Conservation (phyloP, 2,797 vertebrate genomes). For the Eremophila alpestris region DNA sequence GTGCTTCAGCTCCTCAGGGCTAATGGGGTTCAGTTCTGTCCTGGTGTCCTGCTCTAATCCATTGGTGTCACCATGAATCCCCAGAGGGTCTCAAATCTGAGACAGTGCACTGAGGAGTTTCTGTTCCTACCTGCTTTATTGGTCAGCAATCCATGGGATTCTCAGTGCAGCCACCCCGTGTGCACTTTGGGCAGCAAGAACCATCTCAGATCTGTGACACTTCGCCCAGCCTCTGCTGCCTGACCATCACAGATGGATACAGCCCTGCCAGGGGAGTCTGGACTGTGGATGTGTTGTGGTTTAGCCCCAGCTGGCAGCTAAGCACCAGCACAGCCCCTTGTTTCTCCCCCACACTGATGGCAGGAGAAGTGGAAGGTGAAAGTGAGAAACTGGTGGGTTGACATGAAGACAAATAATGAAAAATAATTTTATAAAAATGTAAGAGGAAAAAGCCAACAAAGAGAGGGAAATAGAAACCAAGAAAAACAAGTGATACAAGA, state of each 20-base stretch:
- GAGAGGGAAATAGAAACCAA: not conserved
- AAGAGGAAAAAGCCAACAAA: not conserved
- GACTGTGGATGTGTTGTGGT: not conserved
- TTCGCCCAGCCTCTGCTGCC: not conserved
- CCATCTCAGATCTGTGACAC: not conserved
- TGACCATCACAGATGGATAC: not conserved
- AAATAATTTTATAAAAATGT: rapidly evolving
- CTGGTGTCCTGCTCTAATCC: not conserved
- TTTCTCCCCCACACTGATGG: not conserved
- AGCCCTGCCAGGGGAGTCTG: not conserved
- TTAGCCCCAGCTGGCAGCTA: not conserved
- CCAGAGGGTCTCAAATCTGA: not conserved
- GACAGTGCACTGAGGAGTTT: not conserved
- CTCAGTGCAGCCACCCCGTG: not conserved
- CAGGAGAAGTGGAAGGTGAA: not conserved
- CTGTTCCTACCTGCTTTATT: not conserved
- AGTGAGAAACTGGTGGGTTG: not conserved
- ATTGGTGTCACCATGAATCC: not conserved
- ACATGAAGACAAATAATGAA: not conserved
- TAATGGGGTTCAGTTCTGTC: not conserved
- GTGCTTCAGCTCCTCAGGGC: not conserved
- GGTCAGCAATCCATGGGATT: not conserved
- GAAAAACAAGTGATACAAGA: not conserved
- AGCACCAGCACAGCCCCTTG: not conserved
- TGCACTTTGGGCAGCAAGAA: not conserved